Evolutionary conservation across 2,888 invertebrate genomes (phyloP).

Genomic region (Drosophila niveifrons): DNA sequence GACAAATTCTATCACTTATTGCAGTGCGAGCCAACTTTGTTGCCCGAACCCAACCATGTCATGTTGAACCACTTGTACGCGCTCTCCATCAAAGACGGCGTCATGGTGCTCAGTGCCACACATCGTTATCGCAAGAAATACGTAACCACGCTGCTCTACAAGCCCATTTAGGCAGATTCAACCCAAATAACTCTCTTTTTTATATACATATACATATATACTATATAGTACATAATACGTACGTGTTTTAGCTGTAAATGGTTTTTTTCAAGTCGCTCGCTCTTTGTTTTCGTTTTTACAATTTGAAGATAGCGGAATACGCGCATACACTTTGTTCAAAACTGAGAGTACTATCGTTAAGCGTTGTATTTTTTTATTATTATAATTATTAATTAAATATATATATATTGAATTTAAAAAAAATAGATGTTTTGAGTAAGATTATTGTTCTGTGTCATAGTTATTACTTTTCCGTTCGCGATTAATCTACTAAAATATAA

Average conservation of each 20-base stretch:
- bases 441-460: slow-evolving; percentile 73
- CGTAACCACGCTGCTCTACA: slow-evolving; percentile 98
- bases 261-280: slow-evolving; percentile 50
- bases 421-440: slow-evolving; percentile 57
- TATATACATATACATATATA: slow-evolving; percentile 29
- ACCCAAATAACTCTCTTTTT: slow-evolving; percentile 26
- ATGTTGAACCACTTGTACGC: slow-evolving; percentile 99
- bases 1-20: slow-evolving; percentile 79
- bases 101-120: slow-evolving; percentile 99
- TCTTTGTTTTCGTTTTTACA: slow-evolving; percentile 18
- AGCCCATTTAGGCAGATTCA: slow-evolving; percentile 91
- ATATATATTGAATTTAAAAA: slow-evolving; percentile 58
- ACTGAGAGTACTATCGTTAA: slow-evolving; percentile 44
- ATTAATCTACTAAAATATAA: slow-evolving; percentile 36
- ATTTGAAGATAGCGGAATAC: slow-evolving; percentile 20
- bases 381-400: slow-evolving; percentile 68
- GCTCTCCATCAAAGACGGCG: slow-evolving; percentile 99
- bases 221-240: slow-evolving; percentile 8
- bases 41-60: slow-evolving; percentile 99
- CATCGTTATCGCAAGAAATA: slow-evolving; percentile 99
- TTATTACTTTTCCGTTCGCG: slow-evolving; percentile 33
- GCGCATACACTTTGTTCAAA: slow-evolving; percentile 14
- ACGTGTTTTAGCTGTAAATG: slow-evolving; percentile 51
- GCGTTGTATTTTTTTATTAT: slow-evolving; percentile 70
- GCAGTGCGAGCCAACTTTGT: slow-evolving; percentile 98